These are phyloP conservation scores for Artibeus lituratus DNA, from an alignment of 2,797 vertebrate species.

Conservation along the genomic window DNA sequence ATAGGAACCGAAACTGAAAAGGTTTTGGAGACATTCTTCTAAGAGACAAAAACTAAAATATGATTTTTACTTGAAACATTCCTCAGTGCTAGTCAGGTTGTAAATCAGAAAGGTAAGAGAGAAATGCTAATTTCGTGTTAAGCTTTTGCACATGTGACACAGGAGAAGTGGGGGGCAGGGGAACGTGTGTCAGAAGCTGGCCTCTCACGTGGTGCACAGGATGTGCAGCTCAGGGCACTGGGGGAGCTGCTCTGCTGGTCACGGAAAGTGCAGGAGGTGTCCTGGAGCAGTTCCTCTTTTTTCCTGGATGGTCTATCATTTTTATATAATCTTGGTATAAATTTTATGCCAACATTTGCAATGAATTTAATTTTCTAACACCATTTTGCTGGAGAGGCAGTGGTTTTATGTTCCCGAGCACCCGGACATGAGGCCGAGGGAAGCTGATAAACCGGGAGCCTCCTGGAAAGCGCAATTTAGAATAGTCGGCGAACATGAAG, in stretches of 20 bases:
- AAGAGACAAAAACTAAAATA: background rate
- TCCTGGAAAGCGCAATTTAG: background rate
- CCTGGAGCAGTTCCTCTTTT: background rate
- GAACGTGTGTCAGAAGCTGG: background rate
- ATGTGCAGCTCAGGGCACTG: background rate
- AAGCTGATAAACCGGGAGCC: background rate
- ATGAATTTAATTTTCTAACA: background rate
- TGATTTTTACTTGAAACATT: background rate
- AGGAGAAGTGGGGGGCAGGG: background rate
- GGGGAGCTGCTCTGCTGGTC: background rate
- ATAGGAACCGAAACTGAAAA: background rate
- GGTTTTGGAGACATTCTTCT: background rate
- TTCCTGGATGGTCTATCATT: background rate
- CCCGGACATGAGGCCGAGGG: background rate
- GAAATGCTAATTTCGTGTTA: background rate
- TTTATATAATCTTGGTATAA: background rate
- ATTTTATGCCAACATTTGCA: background rate
- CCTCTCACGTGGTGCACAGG: background rate
- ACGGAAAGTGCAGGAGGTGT: background rate
- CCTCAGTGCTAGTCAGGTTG: background rate
- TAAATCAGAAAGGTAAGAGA: background rate
- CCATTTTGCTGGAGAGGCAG: background rate
- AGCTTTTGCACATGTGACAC: background rate
- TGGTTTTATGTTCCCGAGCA: background rate
- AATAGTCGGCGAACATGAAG: background rate